phyloP scores from a whole-genome alignment of 2,113 vertebrate genomes.

The Chiloscyllium plagiosum region DNA sequence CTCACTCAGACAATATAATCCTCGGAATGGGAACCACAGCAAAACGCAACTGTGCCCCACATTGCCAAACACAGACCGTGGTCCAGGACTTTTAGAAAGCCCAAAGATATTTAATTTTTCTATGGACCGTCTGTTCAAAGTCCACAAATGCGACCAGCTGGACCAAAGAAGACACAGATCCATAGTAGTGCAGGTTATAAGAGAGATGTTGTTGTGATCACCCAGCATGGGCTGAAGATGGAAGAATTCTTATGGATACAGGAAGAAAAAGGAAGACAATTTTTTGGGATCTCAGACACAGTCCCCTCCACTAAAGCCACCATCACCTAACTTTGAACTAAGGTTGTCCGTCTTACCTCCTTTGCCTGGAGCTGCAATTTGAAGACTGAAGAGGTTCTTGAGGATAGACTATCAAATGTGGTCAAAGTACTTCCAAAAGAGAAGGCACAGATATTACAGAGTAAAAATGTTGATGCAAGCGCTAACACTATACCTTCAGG shows the following conservation, averaged over 20 bases:
- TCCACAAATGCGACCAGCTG: slow-evolving; percentile 66
- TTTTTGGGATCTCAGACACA: slow-evolving; percentile 71
- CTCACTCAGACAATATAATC: slow-evolving; percentile 78
- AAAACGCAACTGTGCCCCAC: slow-evolving; percentile 85
- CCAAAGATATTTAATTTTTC: slow-evolving; percentile 85
- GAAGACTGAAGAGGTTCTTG: slow-evolving; percentile 80
- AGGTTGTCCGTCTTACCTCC: slow-evolving; percentile 93
- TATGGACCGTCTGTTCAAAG: slow-evolving; percentile 72
- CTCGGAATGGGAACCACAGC: slow-evolving; percentile 91
- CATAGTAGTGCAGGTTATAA: slow-evolving; percentile 67
- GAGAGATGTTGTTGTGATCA: slow-evolving; percentile 79
- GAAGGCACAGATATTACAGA: slow-evolving; percentile 65
- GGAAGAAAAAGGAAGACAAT: too few relatives aligned
- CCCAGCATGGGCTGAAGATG: slow-evolving; percentile 80
- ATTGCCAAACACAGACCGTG: slow-evolving; percentile 74
- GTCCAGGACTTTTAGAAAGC: slow-evolving; percentile 82
- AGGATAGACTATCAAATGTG: slow-evolving; percentile 75
- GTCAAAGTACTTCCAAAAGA: slow-evolving; percentile 73
- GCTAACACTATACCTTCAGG: slow-evolving; percentile 61
- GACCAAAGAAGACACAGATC: slow-evolving; percentile 66
- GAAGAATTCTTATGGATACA: slow-evolving; percentile 41
- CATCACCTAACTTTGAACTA: slow-evolving; percentile 90
- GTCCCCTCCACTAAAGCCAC: slow-evolving; percentile 86
- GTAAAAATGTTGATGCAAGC: slow-evolving; percentile 64
- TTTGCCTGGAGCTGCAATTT: slow-evolving; percentile 88